Evolutionary conservation across 2,113 vertebrate genomes (phyloP).

Genomic region (Salvelinus alpinus): DNA sequence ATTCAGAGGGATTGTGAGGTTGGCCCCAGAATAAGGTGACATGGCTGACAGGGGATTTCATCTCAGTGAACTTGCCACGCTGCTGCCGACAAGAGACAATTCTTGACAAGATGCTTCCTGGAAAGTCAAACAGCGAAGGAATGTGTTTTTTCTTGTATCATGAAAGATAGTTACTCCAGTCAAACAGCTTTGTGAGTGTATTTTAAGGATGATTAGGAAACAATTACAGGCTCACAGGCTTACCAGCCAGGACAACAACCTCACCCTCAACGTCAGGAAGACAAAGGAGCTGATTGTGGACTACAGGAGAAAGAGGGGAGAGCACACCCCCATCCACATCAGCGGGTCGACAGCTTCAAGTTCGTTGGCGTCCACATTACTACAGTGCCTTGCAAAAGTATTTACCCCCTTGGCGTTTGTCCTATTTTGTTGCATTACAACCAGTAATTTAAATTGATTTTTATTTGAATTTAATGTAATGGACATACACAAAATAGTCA

Average conservation of each 20-base stretch:
- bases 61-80: conserved; percentile 59
- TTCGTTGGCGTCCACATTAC: no score
- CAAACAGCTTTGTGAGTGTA: conserved; percentile 7
- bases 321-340: no score
- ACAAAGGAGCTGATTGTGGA: no score
- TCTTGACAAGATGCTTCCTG: conserved; percentile 22
- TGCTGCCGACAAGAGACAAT: conserved; percentile 28
- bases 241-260: not conserved
- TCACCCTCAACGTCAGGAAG: no score
- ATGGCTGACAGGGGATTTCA: conserved; percentile 69
- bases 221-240: conserved; percentile 17
- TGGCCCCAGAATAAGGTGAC: conserved; percentile 65
- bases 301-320: no score
- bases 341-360: no score
- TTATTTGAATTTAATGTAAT: no score
- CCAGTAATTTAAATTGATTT: no score
- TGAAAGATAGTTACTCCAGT: conserved; percentile 15
- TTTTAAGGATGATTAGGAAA: conserved; percentile 22
- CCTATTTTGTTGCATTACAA: no score
- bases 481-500: no score
- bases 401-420: no score
- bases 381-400: no score
- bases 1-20: conserved; percentile 64
- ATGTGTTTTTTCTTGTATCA: conserved; percentile 17
- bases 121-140: conserved; percentile 50